Conservation (phyloP, 2,113 vertebrate species). For the Spea bombifrons region DNA sequence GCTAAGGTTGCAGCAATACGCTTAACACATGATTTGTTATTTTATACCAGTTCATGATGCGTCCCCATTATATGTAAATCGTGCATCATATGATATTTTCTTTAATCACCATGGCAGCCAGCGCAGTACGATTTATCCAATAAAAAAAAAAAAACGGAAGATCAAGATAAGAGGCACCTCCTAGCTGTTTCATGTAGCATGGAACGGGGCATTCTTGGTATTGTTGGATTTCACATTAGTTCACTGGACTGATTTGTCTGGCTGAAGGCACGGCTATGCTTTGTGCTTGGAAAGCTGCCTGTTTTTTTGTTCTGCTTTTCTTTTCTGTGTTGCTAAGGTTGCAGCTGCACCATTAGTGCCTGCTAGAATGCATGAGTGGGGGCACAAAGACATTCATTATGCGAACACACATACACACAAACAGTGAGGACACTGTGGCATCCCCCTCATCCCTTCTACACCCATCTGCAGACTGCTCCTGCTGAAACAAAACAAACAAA, state of each 20-base stretch:
- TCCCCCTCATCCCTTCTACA: not conserved
- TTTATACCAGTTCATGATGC: no score
- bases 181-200: not conserved
- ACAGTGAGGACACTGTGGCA: constrained; percentile 47
- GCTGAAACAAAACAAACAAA: constrained; percentile 6
- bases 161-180: not conserved
- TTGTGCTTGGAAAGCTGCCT: constrained; percentile 57
- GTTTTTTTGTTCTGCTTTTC: constrained; percentile 59
- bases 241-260: constrained; percentile 52
- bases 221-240: constrained; percentile 35
- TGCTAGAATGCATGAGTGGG: constrained; percentile 52
- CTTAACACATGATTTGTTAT: no score
- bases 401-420: constrained; percentile 49
- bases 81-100: no score
- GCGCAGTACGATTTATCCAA: no score
- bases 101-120: no score
- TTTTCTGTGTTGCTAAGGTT: constrained; percentile 62
- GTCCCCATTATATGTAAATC: no score
- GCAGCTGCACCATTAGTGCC: constrained; percentile 66
- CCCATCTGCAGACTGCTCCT: constrained; percentile 18
- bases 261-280: constrained; percentile 48
- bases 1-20: no score
- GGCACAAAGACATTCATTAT: constrained; percentile 69
- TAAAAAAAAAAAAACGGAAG: no score
- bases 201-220: constrained; percentile 20